Evolutionary conservation across 2,113 vertebrate species (phyloP).

Genomic region (Epinephelus cyanopodus): DNA sequence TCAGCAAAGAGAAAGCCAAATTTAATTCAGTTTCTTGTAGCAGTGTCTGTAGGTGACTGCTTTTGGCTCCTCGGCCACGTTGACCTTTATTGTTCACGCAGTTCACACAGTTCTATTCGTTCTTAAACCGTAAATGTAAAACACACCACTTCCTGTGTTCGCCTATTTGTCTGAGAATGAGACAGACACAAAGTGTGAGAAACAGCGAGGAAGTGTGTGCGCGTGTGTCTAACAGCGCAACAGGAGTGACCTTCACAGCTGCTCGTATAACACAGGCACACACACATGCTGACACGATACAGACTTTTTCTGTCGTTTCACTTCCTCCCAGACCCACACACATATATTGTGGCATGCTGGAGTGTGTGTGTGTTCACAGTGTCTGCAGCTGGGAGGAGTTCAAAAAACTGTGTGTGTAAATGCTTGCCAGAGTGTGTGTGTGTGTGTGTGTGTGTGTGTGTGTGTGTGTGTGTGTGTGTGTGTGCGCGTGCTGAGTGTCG

Average conservation of each 20-base stretch:
- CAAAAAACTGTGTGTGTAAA: not conserved
- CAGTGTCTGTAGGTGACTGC: too few species aligned
- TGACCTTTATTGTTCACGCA: not conserved
- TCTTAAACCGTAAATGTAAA: not conserved
- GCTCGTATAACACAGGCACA: not conserved
- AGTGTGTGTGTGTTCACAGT: not conserved
- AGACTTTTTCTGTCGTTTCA: not conserved
- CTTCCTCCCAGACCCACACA: constrained; percentile 38
- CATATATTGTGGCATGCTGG: not conserved
- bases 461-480: not conserved
- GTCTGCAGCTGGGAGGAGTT: not conserved
- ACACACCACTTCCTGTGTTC: constrained; percentile 19
- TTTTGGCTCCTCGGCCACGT: not conserved
- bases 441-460: not conserved
- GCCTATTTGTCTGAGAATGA: not conserved
- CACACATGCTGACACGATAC: not conserved
- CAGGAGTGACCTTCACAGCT: not conserved
- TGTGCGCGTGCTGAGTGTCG: not conserved
- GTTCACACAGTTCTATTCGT: not conserved
- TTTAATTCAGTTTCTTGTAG: too few species aligned
- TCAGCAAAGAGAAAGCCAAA: too few species aligned
- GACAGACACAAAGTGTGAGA: not conserved
- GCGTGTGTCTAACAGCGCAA: not conserved
- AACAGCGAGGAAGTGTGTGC: not conserved
- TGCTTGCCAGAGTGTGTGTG: not conserved